Percentiles rank a stretch among this genome's conserved stretches.
Conservation (phyloP, 1,140 invertebrate genomes). For the Meteorus sp. region DNA sequence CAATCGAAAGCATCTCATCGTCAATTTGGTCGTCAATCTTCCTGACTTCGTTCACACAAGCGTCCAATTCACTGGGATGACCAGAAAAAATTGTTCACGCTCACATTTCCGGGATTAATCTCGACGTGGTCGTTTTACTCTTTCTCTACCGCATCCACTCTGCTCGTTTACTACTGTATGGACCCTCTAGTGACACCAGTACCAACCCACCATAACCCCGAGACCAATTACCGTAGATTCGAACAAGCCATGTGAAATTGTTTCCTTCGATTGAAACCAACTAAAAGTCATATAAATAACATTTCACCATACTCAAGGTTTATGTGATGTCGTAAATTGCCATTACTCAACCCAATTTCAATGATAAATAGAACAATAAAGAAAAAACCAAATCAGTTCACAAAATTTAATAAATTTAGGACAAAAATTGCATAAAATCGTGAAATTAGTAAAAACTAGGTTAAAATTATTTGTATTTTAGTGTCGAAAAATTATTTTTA, state of each 20-base stretch:
- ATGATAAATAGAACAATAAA: too few relatives aligned
- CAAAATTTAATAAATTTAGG: too few relatives aligned
- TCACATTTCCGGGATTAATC: constrained; percentile 6
- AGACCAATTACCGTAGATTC: too few relatives aligned
- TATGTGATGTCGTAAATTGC: too few relatives aligned
- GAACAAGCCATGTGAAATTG: constrained; percentile 8
- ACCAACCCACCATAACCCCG: constrained; percentile 11
- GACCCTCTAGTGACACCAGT: not conserved
- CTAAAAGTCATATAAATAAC: constrained; percentile 5
- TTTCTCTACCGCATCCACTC: not conserved
- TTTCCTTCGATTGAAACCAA: constrained; percentile 16
- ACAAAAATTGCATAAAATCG: too few relatives aligned
- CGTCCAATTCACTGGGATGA: constrained; percentile 16
- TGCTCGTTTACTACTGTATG: not conserved
- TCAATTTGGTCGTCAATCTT: constrained; percentile 23
- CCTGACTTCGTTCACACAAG: not conserved
- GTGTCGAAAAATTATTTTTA: too few relatives aligned
- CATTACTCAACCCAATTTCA: too few relatives aligned
- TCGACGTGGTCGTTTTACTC: constrained; percentile 1
- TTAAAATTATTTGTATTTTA: too few relatives aligned
- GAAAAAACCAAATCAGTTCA: too few relatives aligned
- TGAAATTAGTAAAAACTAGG: too few relatives aligned
- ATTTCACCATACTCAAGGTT: too few relatives aligned
- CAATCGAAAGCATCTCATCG: constrained; percentile 13
- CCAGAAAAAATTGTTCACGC: not conserved